phyloP scores from a whole-genome alignment of 2,797 vertebrate species.

The Morus bassanus region DNA sequence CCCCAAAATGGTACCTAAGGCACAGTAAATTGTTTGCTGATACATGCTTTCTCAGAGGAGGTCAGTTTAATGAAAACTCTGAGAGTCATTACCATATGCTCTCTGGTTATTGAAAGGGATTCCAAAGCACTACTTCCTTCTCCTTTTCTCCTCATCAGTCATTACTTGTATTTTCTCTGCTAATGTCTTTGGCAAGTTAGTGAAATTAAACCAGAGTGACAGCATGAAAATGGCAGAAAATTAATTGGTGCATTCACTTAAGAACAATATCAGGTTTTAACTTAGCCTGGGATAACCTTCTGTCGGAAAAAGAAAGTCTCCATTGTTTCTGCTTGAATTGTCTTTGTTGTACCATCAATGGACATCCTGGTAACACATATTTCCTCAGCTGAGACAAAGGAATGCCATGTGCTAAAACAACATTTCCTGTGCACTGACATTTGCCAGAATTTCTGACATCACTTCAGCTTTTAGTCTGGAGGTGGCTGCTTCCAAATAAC shows the following conservation, averaged over 20 bases:
- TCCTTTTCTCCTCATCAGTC: not conserved
- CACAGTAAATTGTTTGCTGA: not conserved
- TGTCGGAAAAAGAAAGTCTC: not conserved
- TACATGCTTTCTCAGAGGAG: not conserved
- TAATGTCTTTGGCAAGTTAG: not conserved
- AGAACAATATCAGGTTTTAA: conserved; percentile 17
- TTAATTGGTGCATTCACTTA: not conserved
- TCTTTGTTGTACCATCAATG: not conserved
- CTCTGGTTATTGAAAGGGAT: not conserved
- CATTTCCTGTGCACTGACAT: not conserved
- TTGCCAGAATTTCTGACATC: not conserved
- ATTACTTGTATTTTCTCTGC: not conserved
- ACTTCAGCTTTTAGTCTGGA: not conserved
- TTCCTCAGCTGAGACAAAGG: not conserved
- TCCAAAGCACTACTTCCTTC: not conserved
- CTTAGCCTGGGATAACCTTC: not conserved
- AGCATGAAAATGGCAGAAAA: conserved; percentile 1
- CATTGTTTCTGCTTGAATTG: conserved; percentile 3
- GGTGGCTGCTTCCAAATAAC: not conserved
- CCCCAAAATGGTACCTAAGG: not conserved
- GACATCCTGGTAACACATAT: not conserved
- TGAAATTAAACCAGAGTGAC: conserved; percentile 48
- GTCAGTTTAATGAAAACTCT: not conserved
- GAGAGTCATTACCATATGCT: not conserved
- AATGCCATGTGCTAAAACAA: not conserved